Percentiles rank a stretch among this genome's conserved stretches.
phyloP scores from a whole-genome alignment of 2,888 invertebrate species.

The Pasiphila rectangulata region DNA sequence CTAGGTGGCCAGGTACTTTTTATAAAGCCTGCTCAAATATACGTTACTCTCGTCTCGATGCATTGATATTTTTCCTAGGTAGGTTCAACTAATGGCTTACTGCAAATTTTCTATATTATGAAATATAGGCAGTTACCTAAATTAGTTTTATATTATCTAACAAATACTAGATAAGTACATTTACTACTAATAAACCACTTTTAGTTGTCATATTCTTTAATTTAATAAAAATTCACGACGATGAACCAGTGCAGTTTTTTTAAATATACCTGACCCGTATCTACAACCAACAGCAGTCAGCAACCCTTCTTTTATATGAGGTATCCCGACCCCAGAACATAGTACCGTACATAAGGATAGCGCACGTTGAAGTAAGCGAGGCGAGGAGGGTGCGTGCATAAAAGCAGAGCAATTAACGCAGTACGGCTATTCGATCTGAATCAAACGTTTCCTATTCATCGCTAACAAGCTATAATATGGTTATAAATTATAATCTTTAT shows the following conservation, averaged over 20 bases:
- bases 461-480: conserved; percentile 13
- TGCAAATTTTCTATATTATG: no score
- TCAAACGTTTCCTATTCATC: conserved; percentile 14
- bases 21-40: neutral
- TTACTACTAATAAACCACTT: no score
- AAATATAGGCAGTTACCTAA: no score
- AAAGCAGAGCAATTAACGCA: conserved; percentile 46
- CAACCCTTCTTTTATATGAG: conserved; percentile 18
- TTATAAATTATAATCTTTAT: no score
- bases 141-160: no score
- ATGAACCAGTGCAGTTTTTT: no score
- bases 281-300: neutral
- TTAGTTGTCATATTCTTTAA: no score
- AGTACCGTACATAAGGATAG: conserved; percentile 11
- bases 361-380: conserved; percentile 7
- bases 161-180: no score
- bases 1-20: neutral
- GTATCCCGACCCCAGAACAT: conserved; percentile 16
- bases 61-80: no score
- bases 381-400: conserved; percentile 36
- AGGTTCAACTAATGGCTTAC: no score
- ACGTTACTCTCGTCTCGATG: neutral
- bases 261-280: neutral
- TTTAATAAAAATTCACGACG: no score
- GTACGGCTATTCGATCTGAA: conserved; percentile 26